Evolutionary conservation across 2,888 invertebrate species (phyloP).

Genomic region (Dasypolia templi): DNA sequence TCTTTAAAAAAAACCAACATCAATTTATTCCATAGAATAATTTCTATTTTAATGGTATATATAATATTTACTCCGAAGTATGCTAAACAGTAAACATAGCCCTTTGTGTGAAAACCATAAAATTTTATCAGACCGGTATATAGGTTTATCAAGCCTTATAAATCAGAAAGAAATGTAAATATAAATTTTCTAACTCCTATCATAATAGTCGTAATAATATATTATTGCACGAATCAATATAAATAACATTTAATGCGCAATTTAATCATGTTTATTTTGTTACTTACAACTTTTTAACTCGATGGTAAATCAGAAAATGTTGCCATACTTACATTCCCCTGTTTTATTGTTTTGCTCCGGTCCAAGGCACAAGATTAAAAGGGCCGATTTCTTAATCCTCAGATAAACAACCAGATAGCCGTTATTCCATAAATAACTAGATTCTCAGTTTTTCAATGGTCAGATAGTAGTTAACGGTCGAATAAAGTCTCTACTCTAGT

Average conservation of each 20-base stretch:
- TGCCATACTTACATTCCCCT: constrained; percentile 28
- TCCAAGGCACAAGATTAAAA: constrained; percentile 2
- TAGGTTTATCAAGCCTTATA: constrained; percentile 45
- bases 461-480: no score
- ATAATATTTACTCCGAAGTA: constrained; percentile 36
- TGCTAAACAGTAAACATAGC: constrained; percentile 31
- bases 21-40: not conserved
- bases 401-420: no score
- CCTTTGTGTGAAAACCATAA: constrained; percentile 37
- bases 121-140: constrained; percentile 46
- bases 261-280: constrained; percentile 42
- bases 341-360: constrained; percentile 50
- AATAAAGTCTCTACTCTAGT: no score
- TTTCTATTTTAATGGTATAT: constrained; percentile 39
- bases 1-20: not conserved
- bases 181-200: constrained; percentile 25
- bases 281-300: constrained; percentile 49
- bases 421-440: no score
- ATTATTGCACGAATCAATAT: constrained; percentile 48
- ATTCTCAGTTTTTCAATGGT: no score
- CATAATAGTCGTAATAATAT: constrained; percentile 36
- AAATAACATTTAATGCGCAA: constrained; percentile 43
- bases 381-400: no score
- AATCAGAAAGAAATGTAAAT: constrained; percentile 34
- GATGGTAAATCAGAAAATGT: constrained; percentile 59